Conservation (phyloP, 2,113 vertebrate genomes). For the Antennarius striatus region DNA sequence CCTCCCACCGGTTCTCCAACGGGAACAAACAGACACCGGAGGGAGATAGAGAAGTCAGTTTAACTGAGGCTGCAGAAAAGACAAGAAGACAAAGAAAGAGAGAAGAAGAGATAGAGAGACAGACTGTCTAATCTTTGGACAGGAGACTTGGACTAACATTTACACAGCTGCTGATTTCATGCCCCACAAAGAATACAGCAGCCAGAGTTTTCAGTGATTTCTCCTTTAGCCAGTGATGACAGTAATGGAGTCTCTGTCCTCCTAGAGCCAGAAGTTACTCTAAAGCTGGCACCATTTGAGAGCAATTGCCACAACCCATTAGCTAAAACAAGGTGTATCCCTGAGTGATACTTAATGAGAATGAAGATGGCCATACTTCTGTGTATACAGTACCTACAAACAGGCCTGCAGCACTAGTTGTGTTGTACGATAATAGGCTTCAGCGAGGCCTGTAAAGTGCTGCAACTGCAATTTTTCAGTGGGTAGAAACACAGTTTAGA, state of each 20-base stretch:
- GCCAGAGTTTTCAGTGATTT: constrained; percentile 25
- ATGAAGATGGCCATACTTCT: constrained; percentile 62
- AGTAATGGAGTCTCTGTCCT: constrained; percentile 27
- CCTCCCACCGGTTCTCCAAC: constrained; percentile 25
- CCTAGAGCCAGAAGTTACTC: constrained; percentile 39
- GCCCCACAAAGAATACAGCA: constrained; percentile 23
- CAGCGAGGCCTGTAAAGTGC: constrained; percentile 58
- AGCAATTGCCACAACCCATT: constrained; percentile 52
- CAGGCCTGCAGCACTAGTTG: constrained; percentile 61
- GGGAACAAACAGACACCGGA: constrained; percentile 27
- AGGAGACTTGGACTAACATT: constrained; percentile 44
- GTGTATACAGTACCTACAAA: constrained; percentile 57
- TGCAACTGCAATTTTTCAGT: constrained; percentile 61
- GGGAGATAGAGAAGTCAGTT: constrained; percentile 33
- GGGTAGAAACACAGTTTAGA: constrained; percentile 46
- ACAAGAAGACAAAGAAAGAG: neutral
- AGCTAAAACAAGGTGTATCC: constrained; percentile 61
- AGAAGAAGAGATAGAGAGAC: neutral
- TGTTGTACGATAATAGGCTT: constrained; percentile 63
- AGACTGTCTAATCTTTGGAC: constrained; percentile 17
- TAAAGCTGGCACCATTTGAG: constrained; percentile 38
- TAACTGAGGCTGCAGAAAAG: constrained; percentile 8
- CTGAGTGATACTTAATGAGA: constrained; percentile 68
- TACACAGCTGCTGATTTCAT: constrained; percentile 38
- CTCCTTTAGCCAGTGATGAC: constrained; percentile 28